Evolutionary conservation across 1,140 invertebrate genomes (phyloP).

Genomic region (Triops cancriformis): DNA sequence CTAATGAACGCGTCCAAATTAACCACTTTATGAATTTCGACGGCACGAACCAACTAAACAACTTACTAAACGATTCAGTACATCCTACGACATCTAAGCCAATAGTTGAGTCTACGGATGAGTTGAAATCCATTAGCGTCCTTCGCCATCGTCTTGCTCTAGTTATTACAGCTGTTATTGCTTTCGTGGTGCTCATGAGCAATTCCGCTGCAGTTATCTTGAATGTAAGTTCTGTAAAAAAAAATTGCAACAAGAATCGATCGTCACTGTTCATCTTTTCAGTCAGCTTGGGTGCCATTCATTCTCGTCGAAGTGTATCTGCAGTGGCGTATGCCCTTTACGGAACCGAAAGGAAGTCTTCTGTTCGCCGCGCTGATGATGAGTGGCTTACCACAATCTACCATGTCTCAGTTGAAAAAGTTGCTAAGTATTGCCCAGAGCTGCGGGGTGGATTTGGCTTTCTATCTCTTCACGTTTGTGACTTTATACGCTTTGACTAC

Average conservation of each 20-base stretch:
- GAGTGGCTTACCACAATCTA: background rate
- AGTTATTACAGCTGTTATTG: background rate
- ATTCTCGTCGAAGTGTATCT: background rate
- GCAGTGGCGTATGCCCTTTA: background rate
- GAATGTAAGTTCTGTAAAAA: background rate
- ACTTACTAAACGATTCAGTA: background rate
- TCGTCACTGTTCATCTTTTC: background rate
- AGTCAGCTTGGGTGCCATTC: background rate
- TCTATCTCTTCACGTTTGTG: background rate
- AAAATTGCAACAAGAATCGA: too few relatives aligned
- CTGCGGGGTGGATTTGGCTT: background rate
- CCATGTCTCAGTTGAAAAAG: background rate
- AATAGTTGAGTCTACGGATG: background rate
- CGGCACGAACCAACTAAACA: background rate
- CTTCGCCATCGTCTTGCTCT: background rate
- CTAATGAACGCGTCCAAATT: background rate
- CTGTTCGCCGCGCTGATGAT: background rate
- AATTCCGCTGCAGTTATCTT: background rate
- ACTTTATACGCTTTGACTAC: background rate
- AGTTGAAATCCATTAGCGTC: background rate
- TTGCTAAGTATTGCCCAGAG: background rate
- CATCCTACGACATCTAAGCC: background rate
- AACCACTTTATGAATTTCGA: background rate
- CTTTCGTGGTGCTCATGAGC: background rate
- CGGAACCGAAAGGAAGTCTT: background rate